Conservation (phyloP, 1,140 invertebrate genomes). For the Solenopsis invicta region DNA sequence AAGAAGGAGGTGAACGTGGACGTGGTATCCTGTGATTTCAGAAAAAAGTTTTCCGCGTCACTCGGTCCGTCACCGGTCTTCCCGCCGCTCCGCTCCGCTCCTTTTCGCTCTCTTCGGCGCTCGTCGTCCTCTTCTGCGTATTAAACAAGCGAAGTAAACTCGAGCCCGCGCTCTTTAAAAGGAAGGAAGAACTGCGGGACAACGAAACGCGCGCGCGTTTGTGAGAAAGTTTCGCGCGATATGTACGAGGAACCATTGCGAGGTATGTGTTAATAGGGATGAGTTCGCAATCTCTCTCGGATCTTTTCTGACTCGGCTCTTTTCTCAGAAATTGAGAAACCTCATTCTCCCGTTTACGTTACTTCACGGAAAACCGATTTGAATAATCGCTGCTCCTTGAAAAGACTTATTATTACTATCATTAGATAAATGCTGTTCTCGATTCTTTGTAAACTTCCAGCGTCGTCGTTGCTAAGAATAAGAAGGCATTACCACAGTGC, state of each 20-base stretch:
- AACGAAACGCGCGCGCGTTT: constrained; percentile 63
- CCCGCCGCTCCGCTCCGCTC: constrained; percentile 58
- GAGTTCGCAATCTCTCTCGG: background rate
- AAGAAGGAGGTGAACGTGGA: constrained; percentile 59
- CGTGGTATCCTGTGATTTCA: constrained; percentile 78
- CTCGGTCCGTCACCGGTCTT: constrained; percentile 67
- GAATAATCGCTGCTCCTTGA: constrained; percentile 23
- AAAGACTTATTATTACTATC: constrained; percentile 14
- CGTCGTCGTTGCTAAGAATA: background rate
- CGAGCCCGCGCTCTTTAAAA: constrained; percentile 73
- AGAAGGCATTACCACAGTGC: background rate
- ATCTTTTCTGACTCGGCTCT: constrained; percentile 1
- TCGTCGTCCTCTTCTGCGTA: constrained; percentile 60
- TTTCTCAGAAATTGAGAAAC: background rate
- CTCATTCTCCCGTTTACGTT: background rate
- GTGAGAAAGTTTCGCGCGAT: constrained; percentile 71
- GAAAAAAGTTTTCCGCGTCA: constrained; percentile 78
- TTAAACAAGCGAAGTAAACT: constrained; percentile 41
- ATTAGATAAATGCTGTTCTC: constrained; percentile 6
- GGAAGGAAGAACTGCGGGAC: constrained; percentile 66
- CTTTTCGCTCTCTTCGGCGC: constrained; percentile 59
- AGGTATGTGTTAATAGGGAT: constrained; percentile 16
- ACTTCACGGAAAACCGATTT: background rate
- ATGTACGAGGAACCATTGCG: constrained; percentile 39
- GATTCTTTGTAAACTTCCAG: background rate